Conservation (phyloP, 1,140 invertebrate genomes). For the Aphaenogaster ashmeadi region DNA sequence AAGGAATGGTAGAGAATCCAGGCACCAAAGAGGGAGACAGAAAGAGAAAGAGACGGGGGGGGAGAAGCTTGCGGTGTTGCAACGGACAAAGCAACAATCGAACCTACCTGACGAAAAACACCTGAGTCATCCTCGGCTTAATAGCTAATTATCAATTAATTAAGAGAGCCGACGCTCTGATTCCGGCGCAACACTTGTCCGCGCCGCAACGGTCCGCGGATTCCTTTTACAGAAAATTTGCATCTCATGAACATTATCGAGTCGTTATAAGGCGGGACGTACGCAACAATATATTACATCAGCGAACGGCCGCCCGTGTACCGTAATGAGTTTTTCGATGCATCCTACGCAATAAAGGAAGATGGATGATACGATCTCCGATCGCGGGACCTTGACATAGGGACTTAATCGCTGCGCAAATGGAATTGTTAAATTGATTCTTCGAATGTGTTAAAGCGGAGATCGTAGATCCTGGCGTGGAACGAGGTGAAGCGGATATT, state of each 20-base stretch:
- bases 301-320: constrained; percentile 11
- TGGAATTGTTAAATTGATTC: constrained; percentile 60
- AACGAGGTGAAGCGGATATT: constrained; percentile 35
- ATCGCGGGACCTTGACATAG: constrained; percentile 41
- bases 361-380: constrained; percentile 58
- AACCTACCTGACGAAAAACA: constrained; percentile 38
- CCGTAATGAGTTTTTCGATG: constrained; percentile 70
- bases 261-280: constrained; percentile 55
- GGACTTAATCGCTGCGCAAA: constrained; percentile 60
- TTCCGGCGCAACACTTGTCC: constrained; percentile 41
- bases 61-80: background rate
- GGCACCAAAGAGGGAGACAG: background rate
- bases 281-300: constrained; percentile 54
- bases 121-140: constrained; percentile 71
- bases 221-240: constrained; percentile 61
- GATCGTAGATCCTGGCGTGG: background rate
- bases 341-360: constrained; percentile 68
- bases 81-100: constrained; percentile 51
- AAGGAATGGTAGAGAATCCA: background rate
- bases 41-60: background rate
- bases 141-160: constrained; percentile 77
- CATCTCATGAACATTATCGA: constrained; percentile 59
- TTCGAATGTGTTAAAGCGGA: constrained; percentile 18
- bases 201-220: background rate
- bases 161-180: constrained; percentile 53